Conservation (phyloP, 2,113 vertebrate species). For the Tyto alba region DNA sequence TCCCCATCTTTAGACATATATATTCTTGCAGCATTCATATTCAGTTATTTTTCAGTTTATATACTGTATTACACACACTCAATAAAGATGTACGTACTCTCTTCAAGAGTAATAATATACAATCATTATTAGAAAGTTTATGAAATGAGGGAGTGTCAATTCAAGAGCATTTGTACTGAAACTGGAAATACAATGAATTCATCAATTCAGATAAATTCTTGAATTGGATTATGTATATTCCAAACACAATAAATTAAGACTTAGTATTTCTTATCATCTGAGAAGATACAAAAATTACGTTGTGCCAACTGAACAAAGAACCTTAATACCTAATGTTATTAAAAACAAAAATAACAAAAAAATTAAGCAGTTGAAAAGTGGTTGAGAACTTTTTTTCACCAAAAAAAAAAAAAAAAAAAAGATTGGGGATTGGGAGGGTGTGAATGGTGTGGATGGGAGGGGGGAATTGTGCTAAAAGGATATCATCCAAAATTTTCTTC, state of each 20-base stretch:
- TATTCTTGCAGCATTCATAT: background rate
- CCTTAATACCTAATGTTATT: background rate
- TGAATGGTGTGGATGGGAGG: no score
- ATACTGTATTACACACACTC: background rate
- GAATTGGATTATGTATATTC: background rate
- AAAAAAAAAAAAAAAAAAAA: background rate
- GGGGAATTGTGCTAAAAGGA: background rate
- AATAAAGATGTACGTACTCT: background rate
- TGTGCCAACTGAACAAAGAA: accelerated
- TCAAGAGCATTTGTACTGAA: background rate
- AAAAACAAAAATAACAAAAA: background rate
- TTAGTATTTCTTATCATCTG: background rate
- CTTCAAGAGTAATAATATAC: background rate
- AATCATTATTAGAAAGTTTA: background rate
- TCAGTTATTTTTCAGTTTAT: background rate
- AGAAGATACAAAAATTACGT: no score
- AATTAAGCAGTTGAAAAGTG: background rate
- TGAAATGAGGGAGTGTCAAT: background rate
- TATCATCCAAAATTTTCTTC: background rate
- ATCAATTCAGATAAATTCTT: background rate
- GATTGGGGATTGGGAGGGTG: no score
- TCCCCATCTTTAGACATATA: background rate
- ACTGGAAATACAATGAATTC: background rate
- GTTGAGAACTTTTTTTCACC: background rate
- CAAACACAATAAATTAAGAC: background rate